phyloP scores from a whole-genome alignment of 1,140 invertebrate species.

The Harlomillsia oculata region DNA sequence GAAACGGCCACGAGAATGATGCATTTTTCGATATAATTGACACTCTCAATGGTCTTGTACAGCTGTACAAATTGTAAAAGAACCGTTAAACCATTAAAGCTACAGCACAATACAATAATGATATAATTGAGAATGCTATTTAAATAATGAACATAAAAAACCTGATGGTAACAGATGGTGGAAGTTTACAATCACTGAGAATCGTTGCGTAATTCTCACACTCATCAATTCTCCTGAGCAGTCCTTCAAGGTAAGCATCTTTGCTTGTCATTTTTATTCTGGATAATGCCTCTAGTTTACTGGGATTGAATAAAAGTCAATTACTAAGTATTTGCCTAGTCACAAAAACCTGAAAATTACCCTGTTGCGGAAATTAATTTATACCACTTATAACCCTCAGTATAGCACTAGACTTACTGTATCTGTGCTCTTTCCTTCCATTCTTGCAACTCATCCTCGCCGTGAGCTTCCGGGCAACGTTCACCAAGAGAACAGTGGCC shows the following conservation, averaged over 20 bases:
- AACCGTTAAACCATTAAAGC: neutral
- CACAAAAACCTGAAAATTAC: neutral
- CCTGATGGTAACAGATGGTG: no score
- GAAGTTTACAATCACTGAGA: no score
- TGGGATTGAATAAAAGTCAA: neutral
- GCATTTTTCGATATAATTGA: conserved; percentile 57
- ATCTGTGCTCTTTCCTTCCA: conserved; percentile 65
- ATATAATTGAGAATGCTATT: no score
- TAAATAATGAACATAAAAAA: no score
- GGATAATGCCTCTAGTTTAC: no score
- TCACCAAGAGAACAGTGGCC: conserved; percentile 33
- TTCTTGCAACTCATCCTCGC: conserved; percentile 58
- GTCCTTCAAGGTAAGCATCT: no score
- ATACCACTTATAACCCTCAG: neutral
- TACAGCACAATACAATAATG: no score
- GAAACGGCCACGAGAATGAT: conserved; percentile 57
- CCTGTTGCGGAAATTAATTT: neutral
- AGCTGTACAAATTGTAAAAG: conserved; percentile 38
- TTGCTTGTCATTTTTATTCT: no score
- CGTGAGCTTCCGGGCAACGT: conserved; percentile 49
- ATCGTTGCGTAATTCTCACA: conserved; percentile 56
- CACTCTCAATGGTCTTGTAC: conserved; percentile 49
- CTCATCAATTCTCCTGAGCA: conserved; percentile 54
- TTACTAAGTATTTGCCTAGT: neutral
- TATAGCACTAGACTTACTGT: conserved; percentile 41